Conservation (phyloP, 2,113 vertebrate genomes). For the Lophochroa leadbeateri region DNA sequence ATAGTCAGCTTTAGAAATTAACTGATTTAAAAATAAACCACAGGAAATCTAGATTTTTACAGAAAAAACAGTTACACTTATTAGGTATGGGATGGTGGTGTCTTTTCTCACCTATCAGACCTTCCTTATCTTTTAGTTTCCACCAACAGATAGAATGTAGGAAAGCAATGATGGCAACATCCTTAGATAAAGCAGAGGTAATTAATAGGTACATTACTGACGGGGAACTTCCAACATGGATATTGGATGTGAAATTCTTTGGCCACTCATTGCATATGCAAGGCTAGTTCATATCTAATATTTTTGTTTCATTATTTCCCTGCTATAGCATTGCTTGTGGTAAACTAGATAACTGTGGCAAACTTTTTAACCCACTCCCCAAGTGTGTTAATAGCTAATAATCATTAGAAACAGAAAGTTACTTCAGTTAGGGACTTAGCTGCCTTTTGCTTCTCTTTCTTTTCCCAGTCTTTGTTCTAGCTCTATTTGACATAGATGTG, state of each 20-base stretch:
- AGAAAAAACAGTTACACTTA: neutral
- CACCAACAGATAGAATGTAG: neutral
- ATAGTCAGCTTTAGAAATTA: neutral
- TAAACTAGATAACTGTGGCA: neutral
- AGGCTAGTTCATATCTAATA: neutral
- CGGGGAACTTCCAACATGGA: neutral
- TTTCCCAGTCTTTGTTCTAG: neutral
- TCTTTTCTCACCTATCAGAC: neutral
- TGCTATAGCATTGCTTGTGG: neutral
- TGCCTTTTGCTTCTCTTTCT: neutral
- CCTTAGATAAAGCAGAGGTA: neutral
- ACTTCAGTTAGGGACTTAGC: neutral
- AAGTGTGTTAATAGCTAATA: neutral
- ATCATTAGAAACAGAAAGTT: neutral
- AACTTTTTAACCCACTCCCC: neutral
- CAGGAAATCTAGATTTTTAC: neutral
- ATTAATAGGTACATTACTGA: neutral
- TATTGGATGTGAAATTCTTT: neutral
- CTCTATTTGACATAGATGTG: neutral
- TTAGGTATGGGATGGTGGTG: rapidly evolving
- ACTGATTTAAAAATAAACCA: neutral
- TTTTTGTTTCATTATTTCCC: neutral
- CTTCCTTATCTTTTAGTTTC: neutral
- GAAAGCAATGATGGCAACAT: neutral
- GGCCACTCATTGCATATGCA: neutral